These are phyloP conservation scores for Phytoseiulus persimilis DNA, from an alignment of 2,888 invertebrate genomes.

Conservation along the genomic window DNA sequence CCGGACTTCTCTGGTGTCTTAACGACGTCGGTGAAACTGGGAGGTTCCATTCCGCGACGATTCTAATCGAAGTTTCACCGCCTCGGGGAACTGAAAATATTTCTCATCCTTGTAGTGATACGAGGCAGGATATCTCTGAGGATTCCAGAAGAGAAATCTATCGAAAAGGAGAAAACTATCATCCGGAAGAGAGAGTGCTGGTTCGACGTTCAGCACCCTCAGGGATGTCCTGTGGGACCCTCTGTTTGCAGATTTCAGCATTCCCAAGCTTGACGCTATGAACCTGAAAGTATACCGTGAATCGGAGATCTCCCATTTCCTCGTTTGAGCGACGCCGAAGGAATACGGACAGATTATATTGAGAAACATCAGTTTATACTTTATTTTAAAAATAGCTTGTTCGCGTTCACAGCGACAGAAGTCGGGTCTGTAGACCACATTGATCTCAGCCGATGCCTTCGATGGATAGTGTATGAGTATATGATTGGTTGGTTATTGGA, in stretches of 20 bases:
- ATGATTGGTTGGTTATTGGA: background rate
- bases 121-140: constrained; percentile 39
- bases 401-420: background rate
- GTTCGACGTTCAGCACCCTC: constrained; percentile 72
- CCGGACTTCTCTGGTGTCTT: too few species aligned
- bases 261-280: too few species aligned
- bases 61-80: too few species aligned
- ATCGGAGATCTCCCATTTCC: too few species aligned
- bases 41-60: too few species aligned
- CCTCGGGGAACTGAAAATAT: constrained; percentile 34
- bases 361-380: background rate
- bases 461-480: background rate
- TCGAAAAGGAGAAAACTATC: constrained; percentile 40
- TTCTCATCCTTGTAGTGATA: constrained; percentile 22
- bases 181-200: constrained; percentile 58
- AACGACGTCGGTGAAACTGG: background rate
- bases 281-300: too few species aligned
- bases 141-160: constrained; percentile 40
- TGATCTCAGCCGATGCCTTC: background rate
- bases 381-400: background rate
- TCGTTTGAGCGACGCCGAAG: too few species aligned
- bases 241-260: constrained; percentile 67
- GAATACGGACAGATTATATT: background rate
- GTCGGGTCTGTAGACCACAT: background rate
- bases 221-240: constrained; percentile 66